Evolutionary conservation across 2,797 vertebrate species (phyloP).

Genomic region (Sebastolobus alascanus): DNA sequence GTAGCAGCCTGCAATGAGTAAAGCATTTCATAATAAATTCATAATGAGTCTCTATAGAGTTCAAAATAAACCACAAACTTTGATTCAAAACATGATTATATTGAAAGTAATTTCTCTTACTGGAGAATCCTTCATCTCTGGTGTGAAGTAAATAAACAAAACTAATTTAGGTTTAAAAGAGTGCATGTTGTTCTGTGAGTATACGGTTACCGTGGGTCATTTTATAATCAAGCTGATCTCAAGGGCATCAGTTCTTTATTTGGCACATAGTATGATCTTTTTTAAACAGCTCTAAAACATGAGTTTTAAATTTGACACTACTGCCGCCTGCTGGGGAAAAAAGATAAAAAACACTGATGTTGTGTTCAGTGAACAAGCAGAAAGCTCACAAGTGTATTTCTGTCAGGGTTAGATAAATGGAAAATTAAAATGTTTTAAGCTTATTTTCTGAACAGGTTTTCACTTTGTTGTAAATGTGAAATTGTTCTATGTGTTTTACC

Average conservation of each 20-base stretch:
- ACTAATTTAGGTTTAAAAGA: too few species aligned
- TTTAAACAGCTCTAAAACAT: neutral
- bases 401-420: neutral
- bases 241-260: neutral
- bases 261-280: neutral
- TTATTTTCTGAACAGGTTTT: neutral
- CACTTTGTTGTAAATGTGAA: neutral
- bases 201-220: neutral
- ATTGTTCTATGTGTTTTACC: neutral
- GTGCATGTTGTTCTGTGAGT: too few species aligned
- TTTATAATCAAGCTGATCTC: neutral
- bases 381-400: neutral
- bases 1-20: neutral
- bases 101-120: neutral
- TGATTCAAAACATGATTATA: neutral
- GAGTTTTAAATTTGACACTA: neutral
- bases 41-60: neutral
- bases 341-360: neutral
- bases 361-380: neutral
- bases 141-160: neutral
- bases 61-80: neutral
- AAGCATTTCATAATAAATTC: neutral
- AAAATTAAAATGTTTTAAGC: neutral
- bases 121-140: neutral
- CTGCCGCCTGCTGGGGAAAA: conserved; percentile 47